These are phyloP conservation scores for Melanotaenia duboulayi DNA, from an alignment of 2,113 vertebrate genomes.

Conservation along the genomic window DNA sequence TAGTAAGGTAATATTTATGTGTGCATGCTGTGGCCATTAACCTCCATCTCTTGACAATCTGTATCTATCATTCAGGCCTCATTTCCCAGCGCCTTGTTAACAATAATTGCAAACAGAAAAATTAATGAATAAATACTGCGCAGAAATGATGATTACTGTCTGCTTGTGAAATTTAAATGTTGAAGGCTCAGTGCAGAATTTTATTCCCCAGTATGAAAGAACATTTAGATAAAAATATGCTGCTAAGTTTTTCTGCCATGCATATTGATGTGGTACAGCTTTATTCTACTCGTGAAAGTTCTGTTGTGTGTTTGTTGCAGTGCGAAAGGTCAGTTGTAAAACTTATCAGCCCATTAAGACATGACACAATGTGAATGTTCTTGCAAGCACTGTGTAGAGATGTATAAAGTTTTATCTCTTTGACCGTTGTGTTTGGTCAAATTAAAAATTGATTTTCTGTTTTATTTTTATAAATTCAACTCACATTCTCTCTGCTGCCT, in stretches of 20 bases:
- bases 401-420: too few relatives aligned
- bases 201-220: slow-evolving; percentile 1
- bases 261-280: slow-evolving; percentile 2
- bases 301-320: not conserved
- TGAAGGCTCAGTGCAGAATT: not conserved
- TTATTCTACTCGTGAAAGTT: not conserved
- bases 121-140: slow-evolving; percentile 10
- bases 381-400: too few relatives aligned
- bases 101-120: slow-evolving; percentile 12
- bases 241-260: not conserved
- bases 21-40: not conserved
- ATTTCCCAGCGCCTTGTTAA: slow-evolving; percentile 30
- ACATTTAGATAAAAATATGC: not conserved
- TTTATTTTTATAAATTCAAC: too few relatives aligned
- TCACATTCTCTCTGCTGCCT: too few relatives aligned
- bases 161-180: slow-evolving; percentile 9
- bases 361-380: too few relatives aligned
- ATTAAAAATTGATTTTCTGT: too few relatives aligned
- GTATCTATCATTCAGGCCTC: slow-evolving; percentile 31
- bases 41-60: slow-evolving; percentile 13
- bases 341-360: not conserved
- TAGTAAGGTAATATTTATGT: not conserved
- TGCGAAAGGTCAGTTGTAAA: slow-evolving; percentile 1
- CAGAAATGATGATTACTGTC: slow-evolving; percentile 18
- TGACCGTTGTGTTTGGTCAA: too few relatives aligned